A percentile compares a stretch with the other conserved stretches of the same genome.
These are phyloP conservation scores for Parus major DNA, from an alignment of 2,113 vertebrate species.

Conservation along the genomic window DNA sequence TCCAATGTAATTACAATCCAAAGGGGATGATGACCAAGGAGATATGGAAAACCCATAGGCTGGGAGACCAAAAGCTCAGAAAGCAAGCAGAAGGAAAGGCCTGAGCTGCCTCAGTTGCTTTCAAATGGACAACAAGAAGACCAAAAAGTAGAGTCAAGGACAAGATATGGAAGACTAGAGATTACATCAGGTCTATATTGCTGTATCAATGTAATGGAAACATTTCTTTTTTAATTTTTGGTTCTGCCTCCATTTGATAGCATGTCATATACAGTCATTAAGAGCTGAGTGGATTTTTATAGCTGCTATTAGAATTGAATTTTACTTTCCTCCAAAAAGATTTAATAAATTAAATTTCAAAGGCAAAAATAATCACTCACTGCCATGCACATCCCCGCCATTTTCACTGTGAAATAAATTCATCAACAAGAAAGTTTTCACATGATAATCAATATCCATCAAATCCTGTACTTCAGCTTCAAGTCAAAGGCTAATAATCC, in stretches of 20 bases:
- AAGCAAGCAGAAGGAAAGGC: background rate
- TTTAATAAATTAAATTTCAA: constrained; percentile 31
- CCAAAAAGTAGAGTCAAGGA: background rate
- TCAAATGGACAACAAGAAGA: background rate
- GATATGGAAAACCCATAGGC: background rate
- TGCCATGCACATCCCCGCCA: background rate
- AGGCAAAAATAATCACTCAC: constrained; percentile 11
- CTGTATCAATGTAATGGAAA: background rate
- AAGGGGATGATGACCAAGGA: background rate
- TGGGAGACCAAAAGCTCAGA: background rate
- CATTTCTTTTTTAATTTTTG: background rate
- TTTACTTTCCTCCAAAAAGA: background rate
- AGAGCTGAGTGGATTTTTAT: constrained; percentile 23
- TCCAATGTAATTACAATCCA: background rate
- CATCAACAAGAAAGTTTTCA: background rate
- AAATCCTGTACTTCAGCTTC: background rate
- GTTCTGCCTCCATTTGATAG: background rate
- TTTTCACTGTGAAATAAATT: background rate
- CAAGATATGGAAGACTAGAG: background rate
- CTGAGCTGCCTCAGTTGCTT: background rate
- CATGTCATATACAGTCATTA: background rate
- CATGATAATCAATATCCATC: background rate
- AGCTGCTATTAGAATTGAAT: constrained; percentile 26
- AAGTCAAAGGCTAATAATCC: constrained; percentile 12
- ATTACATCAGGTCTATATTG: background rate